Percentiles rank a stretch among this genome's conserved stretches.
phyloP scores from a whole-genome alignment of 2,888 invertebrate genomes.

The Dione vanillae region DNA sequence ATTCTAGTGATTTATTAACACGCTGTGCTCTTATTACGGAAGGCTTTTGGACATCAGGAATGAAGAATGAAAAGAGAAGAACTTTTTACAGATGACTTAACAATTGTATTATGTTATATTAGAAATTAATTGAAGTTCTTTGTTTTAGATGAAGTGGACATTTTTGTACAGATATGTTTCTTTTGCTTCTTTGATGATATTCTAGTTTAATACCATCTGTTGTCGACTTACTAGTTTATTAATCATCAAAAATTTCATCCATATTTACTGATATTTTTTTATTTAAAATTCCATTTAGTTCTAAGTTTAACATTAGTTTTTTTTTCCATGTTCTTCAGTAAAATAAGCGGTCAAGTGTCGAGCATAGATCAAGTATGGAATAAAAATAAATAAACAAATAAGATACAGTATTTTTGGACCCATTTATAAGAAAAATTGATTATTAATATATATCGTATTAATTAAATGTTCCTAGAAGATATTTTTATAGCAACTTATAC shows the following conservation, averaged over 20 bases:
- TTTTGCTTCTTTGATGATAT: neutral
- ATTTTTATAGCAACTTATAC: slow-evolving; percentile 34
- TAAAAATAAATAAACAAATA: neutral
- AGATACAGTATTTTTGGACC: slow-evolving; percentile 46
- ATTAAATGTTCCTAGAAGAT: slow-evolving; percentile 44
- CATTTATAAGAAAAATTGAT: slow-evolving; percentile 44
- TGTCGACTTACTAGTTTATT: neutral
- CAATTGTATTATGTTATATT: neutral
- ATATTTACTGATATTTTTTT: neutral
- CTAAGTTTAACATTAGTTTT: neutral
- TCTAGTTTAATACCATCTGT: neutral
- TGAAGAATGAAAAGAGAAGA: neutral
- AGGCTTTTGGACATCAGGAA: neutral
- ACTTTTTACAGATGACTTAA: neutral
- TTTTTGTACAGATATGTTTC: neutral
- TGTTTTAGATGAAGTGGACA: neutral
- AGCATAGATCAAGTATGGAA: neutral
- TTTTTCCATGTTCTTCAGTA: neutral
- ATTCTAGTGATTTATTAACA: slow-evolving; percentile 5
- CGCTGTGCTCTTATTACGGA: neutral
- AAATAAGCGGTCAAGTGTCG: neutral
- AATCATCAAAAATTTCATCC: neutral
- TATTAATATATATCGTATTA: slow-evolving; percentile 30
- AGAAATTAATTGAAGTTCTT: neutral
- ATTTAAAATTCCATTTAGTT: slow-evolving; percentile 3